Evolutionary conservation across 2,113 vertebrate species (phyloP).

Genomic region (Thamnophis sirtalis): DNA sequence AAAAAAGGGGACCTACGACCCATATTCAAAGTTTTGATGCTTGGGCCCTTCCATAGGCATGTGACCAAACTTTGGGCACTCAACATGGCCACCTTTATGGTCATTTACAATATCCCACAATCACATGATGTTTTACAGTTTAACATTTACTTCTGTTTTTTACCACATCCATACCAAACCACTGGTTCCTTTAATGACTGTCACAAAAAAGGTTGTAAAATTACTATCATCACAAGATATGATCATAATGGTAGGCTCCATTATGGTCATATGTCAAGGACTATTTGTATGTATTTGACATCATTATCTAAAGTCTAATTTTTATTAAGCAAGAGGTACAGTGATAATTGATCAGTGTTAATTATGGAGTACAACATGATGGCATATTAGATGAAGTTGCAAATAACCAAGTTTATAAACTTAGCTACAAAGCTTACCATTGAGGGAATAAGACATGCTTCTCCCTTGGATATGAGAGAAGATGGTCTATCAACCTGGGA

Average conservation of each 20-base stretch:
- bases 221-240: neutral
- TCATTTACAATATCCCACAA: neutral
- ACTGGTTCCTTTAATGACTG: neutral
- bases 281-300: slow-evolving; percentile 19
- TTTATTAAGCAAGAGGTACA: neutral
- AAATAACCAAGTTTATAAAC: neutral
- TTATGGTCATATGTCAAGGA: too few relatives aligned
- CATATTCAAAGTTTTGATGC: neutral
- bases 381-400: neutral
- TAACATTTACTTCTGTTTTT: neutral
- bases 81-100: neutral
- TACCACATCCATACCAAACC: neutral
- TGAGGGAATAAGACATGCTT: neutral
- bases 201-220: too few relatives aligned
- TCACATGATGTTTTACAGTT: neutral
- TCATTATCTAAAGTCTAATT: slow-evolving; percentile 31
- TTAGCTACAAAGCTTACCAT: neutral
- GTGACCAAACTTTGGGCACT: neutral
- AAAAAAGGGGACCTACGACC: neutral
- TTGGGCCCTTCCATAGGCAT: neutral
- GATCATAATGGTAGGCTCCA: too few relatives aligned
- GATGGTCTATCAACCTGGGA: neutral
- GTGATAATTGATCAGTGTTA: neutral
- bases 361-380: neutral
- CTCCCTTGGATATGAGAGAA: neutral